Percentiles rank a stretch among this genome's conserved stretches.
These are phyloP conservation scores for Listronotus oregonensis DNA, from an alignment of 1,140 invertebrate genomes.

Conservation along the genomic window DNA sequence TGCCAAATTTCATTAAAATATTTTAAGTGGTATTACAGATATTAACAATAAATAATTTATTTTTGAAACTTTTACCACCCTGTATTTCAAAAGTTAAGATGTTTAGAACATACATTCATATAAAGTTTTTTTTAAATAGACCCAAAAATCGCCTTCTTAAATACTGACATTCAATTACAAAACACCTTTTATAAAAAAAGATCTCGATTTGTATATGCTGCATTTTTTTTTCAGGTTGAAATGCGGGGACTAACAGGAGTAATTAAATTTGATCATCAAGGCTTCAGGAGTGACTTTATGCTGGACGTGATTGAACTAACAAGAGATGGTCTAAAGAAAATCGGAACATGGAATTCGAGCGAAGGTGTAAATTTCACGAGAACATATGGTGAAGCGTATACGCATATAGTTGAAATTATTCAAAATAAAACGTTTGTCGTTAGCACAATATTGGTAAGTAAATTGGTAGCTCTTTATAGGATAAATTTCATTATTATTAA, in stretches of 20 bases:
- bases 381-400: conserved; percentile 80
- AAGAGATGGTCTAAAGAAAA: conserved; percentile 78
- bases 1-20: too few relatives aligned
- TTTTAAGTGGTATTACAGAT: too few relatives aligned
- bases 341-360: conserved; percentile 88
- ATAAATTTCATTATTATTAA: too few relatives aligned
- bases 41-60: too few relatives aligned
- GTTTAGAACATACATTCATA: too few relatives aligned
- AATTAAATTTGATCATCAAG: conserved; percentile 93
- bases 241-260: conserved; percentile 90
- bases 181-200: background rate
- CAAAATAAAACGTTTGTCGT: conserved; percentile 92
- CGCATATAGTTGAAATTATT: conserved; percentile 83
- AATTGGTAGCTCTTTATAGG: too few relatives aligned
- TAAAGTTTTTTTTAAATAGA: too few relatives aligned
- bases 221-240: conserved; percentile 73
- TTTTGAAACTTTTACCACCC: too few relatives aligned
- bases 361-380: conserved; percentile 89
- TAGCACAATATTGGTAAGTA: conserved; percentile 86
- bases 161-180: too few relatives aligned
- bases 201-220: background rate
- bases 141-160: too few relatives aligned
- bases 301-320: conserved; percentile 89
- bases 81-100: too few relatives aligned
- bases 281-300: conserved; percentile 88